Evolutionary conservation across 2,888 invertebrate genomes (phyloP).

Genomic region (Machimus atricapillus): DNA sequence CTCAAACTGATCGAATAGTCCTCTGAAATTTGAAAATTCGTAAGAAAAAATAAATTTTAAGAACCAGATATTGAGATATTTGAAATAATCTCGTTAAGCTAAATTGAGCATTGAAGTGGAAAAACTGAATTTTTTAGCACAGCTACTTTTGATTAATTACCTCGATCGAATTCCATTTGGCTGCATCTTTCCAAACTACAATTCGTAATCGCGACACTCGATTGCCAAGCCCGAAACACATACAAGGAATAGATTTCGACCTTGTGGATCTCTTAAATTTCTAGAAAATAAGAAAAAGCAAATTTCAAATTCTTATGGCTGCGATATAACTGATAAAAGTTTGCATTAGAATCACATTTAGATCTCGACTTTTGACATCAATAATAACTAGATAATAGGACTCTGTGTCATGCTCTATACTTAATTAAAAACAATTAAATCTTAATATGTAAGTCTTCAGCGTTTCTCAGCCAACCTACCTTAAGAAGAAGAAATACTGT

Average conservation of each 20-base stretch:
- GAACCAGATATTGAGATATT: too few species aligned
- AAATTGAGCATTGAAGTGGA: neutral
- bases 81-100: neutral
- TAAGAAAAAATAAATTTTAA: neutral
- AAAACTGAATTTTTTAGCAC: neutral
- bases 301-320: too few species aligned
- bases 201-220: slow-evolving; percentile 83
- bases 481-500: slow-evolving; percentile 88
- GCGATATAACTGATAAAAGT: too few species aligned
- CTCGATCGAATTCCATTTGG: slow-evolving; percentile 68
- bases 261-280: slow-evolving; percentile 77
- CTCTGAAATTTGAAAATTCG: slow-evolving; percentile 61
- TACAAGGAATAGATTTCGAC: slow-evolving; percentile 84
- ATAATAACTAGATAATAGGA: too few species aligned
- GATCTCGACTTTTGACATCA: too few species aligned
- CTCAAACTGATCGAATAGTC: slow-evolving; percentile 81
- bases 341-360: too few species aligned
- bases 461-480: slow-evolving; percentile 63
- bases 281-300: slow-evolving; percentile 60
- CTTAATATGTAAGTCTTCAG: neutral
- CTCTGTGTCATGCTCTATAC: too few species aligned
- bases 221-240: slow-evolving; percentile 84
- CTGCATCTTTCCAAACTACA: slow-evolving; percentile 77
- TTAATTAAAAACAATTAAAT: too few species aligned
- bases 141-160: slow-evolving; percentile 44